phyloP scores from a whole-genome alignment of 2,113 vertebrate genomes.

The Regulus satrapa region DNA sequence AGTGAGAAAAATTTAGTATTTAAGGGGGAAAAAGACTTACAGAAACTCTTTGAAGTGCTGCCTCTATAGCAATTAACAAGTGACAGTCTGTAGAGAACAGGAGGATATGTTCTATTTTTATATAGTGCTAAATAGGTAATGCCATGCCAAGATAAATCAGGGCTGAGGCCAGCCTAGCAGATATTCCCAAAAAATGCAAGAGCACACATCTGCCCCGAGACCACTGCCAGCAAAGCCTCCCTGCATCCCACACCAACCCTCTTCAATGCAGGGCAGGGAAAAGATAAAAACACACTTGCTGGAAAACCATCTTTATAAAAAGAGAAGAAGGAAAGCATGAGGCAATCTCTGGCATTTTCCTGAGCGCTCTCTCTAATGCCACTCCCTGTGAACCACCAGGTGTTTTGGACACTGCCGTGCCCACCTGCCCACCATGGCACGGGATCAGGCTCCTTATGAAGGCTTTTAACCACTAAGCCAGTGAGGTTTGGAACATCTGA shows the following conservation, averaged over 20 bases:
- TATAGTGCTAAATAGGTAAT: not conserved
- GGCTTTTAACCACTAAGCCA: not conserved
- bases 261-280: rapidly evolving
- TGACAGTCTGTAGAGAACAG: slow-evolving; percentile 2
- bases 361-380: not conserved
- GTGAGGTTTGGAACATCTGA: not conserved
- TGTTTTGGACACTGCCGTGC: rapidly evolving
- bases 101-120: not conserved
- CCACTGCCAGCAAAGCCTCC: not conserved
- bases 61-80: slow-evolving; percentile 33
- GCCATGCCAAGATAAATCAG: not conserved
- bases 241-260: not conserved
- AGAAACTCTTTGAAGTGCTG: not conserved
- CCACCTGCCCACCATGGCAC: not conserved
- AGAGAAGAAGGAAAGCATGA: not conserved
- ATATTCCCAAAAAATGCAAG: not conserved
- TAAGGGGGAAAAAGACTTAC: not conserved
- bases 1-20: not conserved
- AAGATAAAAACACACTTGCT: not conserved
- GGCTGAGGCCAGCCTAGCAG: not conserved
- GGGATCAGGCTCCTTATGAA: not conserved
- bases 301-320: not conserved
- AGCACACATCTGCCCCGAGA: not conserved
- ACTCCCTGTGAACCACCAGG: rapidly evolving
- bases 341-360: not conserved